Conservation (phyloP, 2,888 invertebrate species). For the Ypsolopha sequella region DNA sequence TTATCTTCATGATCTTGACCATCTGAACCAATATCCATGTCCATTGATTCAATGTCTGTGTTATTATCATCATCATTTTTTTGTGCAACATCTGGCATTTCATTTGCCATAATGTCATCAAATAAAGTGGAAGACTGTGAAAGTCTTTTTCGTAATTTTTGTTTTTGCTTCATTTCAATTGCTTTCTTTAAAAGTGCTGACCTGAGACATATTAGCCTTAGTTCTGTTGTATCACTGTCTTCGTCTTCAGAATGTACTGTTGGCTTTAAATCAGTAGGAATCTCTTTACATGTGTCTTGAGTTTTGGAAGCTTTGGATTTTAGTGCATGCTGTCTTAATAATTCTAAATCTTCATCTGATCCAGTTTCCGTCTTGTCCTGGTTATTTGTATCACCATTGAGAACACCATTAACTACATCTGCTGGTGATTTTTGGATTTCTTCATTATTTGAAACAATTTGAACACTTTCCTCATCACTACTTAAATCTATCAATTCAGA, state of each 20-base stretch:
- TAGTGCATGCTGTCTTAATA: slow-evolving; percentile 52
- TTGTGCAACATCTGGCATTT: slow-evolving; percentile 19
- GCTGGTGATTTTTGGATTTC: not conserved
- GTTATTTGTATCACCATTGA: slow-evolving; percentile 9
- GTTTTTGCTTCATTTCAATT: slow-evolving; percentile 66
- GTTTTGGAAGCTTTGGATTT: slow-evolving; percentile 46
- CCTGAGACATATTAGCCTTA: slow-evolving; percentile 75
- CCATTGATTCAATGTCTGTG: slow-evolving; percentile 62
- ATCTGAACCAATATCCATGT: slow-evolving; percentile 65
- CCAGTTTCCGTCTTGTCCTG: slow-evolving; percentile 21
- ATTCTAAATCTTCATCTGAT: slow-evolving; percentile 61
- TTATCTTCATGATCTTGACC: slow-evolving; percentile 34
- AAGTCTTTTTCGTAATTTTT: slow-evolving; percentile 43
- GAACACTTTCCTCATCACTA: not conserved
- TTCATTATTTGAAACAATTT: not conserved
- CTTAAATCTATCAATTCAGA: slow-evolving; percentile 19
- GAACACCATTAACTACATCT: too few species aligned
- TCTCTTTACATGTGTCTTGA: slow-evolving; percentile 15
- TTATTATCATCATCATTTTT: slow-evolving; percentile 40
- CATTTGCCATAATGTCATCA: slow-evolving; percentile 29
- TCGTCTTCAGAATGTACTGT: slow-evolving; percentile 50
- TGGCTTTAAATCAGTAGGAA: slow-evolving; percentile 15
- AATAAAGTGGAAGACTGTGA: slow-evolving; percentile 40
- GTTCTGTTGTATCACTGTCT: slow-evolving; percentile 73
- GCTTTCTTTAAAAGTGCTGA: slow-evolving; percentile 78